Conservation (phyloP, 1,140 invertebrate genomes). For the Caenorhabditis brenneri region DNA sequence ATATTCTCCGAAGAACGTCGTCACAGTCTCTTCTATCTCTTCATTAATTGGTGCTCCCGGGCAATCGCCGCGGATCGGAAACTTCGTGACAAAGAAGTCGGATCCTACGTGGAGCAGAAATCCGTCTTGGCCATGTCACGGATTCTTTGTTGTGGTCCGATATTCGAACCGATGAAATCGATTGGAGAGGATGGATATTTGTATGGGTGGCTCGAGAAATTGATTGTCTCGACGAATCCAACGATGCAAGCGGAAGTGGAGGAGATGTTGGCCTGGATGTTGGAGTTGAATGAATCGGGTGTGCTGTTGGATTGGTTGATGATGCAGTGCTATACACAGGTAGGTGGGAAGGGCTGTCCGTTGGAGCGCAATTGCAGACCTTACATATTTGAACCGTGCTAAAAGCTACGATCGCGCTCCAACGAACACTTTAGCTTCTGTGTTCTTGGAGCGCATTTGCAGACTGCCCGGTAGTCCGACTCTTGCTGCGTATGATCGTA, state of each 20-base stretch:
- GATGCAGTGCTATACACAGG: slow-evolving; percentile 83
- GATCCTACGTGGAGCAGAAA: slow-evolving; percentile 76
- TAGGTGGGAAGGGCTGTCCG: neutral
- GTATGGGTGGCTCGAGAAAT: slow-evolving; percentile 88
- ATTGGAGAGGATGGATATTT: slow-evolving; percentile 86
- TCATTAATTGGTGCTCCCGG: slow-evolving; percentile 87
- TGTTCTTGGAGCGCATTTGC: too few relatives aligned
- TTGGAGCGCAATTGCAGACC: neutral
- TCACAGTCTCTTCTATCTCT: slow-evolving; percentile 85
- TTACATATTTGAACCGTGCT: too few relatives aligned
- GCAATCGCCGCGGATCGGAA: slow-evolving; percentile 72
- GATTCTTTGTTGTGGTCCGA: slow-evolving; percentile 89
- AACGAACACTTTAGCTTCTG: too few relatives aligned
- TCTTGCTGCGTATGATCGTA: too few relatives aligned
- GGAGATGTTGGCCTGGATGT: slow-evolving; percentile 87
- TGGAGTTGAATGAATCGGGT: slow-evolving; percentile 95
- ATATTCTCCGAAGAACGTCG: slow-evolving; percentile 87
- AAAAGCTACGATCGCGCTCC: too few relatives aligned
- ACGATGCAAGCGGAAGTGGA: slow-evolving; percentile 80
- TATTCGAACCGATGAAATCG: slow-evolving; percentile 81
- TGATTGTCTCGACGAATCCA: slow-evolving; percentile 84
- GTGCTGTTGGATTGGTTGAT: slow-evolving; percentile 94
- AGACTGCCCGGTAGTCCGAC: too few relatives aligned
- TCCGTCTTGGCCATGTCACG: slow-evolving; percentile 86
- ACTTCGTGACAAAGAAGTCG: slow-evolving; percentile 55